phyloP scores from a whole-genome alignment of 2,113 vertebrate species.

The Peucedramus taeniatus region DNA sequence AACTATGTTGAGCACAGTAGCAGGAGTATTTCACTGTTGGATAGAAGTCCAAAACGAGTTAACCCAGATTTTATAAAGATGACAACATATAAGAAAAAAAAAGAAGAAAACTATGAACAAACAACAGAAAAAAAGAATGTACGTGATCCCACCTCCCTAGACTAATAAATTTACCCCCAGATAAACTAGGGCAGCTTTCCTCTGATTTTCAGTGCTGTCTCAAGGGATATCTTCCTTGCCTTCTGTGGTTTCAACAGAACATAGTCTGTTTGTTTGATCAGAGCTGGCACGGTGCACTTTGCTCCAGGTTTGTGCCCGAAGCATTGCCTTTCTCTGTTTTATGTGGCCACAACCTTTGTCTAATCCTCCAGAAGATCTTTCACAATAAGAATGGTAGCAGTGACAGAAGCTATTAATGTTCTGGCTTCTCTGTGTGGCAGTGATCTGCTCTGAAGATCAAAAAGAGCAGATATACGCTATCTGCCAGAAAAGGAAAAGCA shows the following conservation, averaged over 20 bases:
- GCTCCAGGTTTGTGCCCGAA: not conserved
- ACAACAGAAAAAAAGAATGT: not conserved
- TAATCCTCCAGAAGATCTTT: constrained; percentile 38
- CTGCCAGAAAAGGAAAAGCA: not conserved
- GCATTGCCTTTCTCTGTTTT: constrained; percentile 17
- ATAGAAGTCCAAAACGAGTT: not conserved
- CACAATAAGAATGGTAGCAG: not conserved
- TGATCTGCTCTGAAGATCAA: not conserved
- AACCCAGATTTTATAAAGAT: not conserved
- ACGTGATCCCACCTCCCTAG: not conserved
- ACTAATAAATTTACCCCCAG: not conserved
- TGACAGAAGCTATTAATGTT: constrained; percentile 34
- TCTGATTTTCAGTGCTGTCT: not conserved
- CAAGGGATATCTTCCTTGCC: not conserved
- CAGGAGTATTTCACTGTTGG: not conserved
- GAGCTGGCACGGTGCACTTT: not conserved
- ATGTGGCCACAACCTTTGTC: constrained; percentile 8
- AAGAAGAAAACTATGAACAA: not conserved
- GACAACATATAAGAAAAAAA: not conserved
- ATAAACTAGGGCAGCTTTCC: not conserved
- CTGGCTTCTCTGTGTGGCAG: not conserved
- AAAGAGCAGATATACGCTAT: not conserved
- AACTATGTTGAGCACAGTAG: not conserved
- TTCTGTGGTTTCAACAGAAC: constrained; percentile 9
- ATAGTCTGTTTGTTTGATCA: constrained; percentile 7